phyloP scores from a whole-genome alignment of 2,113 vertebrate species.

The Cephalopterus ornatus region DNA sequence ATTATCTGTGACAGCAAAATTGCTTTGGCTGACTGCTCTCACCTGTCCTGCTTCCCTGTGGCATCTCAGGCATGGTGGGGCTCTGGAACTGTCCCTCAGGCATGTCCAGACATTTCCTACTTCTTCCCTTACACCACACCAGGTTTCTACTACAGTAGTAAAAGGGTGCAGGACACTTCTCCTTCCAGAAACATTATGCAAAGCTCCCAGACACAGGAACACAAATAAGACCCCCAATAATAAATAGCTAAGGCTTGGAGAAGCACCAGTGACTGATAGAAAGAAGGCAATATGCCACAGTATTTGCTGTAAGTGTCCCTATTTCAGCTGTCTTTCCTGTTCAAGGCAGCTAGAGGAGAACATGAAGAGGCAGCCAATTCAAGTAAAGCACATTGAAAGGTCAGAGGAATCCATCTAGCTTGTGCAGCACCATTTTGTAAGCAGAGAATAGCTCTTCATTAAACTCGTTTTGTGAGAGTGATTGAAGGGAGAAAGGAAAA shows the following conservation, averaged over 20 bases:
- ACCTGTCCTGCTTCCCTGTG: neutral
- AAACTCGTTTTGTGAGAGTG: neutral
- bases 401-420: constrained; percentile 41
- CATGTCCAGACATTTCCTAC: neutral
- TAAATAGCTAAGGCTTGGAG: neutral
- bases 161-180: neutral
- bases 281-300: neutral
- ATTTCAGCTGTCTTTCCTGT: neutral
- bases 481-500: constrained; percentile 23
- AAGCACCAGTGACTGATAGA: neutral
- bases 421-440: constrained; percentile 34
- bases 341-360: neutral
- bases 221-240: neutral
- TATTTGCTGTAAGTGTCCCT: neutral
- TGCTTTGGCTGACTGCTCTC: neutral
- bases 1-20: neutral
- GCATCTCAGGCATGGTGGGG: accelerated
- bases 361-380: constrained; percentile 42
- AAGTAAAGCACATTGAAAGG: constrained; percentile 29
- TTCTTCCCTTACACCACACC: neutral
- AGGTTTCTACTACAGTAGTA: neutral
- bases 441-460: constrained; percentile 36
- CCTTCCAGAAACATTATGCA: neutral
- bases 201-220: neutral
- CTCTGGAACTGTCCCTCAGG: neutral